A percentile compares a stretch with the other conserved stretches of the same genome.
Evolutionary conservation across 2,797 vertebrate genomes (phyloP).

Genomic region (Falco biarmicus): DNA sequence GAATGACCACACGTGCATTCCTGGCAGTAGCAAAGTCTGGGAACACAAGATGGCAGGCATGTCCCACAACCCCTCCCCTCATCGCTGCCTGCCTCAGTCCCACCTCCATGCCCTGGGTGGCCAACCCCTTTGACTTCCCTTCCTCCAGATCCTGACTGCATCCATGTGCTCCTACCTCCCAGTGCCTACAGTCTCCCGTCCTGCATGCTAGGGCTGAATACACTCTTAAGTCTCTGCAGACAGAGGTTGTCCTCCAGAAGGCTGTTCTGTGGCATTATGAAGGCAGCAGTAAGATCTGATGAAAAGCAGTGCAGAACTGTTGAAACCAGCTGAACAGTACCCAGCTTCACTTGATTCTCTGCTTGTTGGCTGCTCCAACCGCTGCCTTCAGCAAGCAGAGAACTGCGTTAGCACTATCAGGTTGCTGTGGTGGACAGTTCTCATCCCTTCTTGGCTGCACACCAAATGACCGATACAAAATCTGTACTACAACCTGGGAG

Average conservation of each 20-base stretch:
- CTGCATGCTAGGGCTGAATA: neutral
- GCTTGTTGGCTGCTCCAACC: neutral
- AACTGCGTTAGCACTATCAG: neutral
- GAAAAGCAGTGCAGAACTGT: neutral
- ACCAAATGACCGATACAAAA: neutral
- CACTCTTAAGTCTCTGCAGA: neutral
- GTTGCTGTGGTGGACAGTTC: conserved; percentile 7
- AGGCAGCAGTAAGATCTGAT: neutral
- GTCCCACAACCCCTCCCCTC: neutral
- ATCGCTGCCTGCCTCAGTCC: neutral
- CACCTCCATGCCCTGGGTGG: neutral
- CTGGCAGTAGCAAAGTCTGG: neutral
- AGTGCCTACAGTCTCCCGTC: neutral
- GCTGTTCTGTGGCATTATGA: neutral
- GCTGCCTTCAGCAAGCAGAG: neutral
- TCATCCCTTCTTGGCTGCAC: neutral
- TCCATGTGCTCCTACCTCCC: neutral
- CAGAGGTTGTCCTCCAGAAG: neutral
- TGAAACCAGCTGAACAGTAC: neutral
- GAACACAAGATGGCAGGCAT: neutral
- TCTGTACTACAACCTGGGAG: neutral
- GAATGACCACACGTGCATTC: fast-evolving
- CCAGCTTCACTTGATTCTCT: neutral
- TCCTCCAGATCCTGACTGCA: neutral
- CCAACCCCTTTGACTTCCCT: neutral